Conservation (phyloP, 2,888 invertebrate species). For the Pandemis heparana region DNA sequence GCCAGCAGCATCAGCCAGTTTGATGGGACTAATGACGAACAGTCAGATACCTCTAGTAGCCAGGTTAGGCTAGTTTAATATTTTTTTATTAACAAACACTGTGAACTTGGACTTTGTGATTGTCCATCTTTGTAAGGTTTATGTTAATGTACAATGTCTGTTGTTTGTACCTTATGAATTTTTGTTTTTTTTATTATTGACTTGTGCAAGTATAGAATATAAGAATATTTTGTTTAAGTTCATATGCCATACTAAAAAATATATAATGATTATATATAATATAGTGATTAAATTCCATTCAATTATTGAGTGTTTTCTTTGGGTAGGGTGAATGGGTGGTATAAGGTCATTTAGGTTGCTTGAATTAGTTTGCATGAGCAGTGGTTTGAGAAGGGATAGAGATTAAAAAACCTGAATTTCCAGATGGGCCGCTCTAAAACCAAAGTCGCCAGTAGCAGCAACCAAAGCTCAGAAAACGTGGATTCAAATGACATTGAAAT, state of each 20-base stretch:
- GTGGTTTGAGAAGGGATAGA: slow-evolving; percentile 30
- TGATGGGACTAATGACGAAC: slow-evolving; percentile 52
- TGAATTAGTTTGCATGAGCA: slow-evolving; percentile 26
- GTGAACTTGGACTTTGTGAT: slow-evolving; percentile 1
- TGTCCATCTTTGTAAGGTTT: background rate
- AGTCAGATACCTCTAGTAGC: slow-evolving; percentile 63
- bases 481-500: slow-evolving; percentile 77
- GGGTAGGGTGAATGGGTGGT: slow-evolving; percentile 6
- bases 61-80: slow-evolving; percentile 68
- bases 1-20: slow-evolving; percentile 47
- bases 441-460: slow-evolving; percentile 72
- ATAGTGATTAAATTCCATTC: slow-evolving; percentile 46
- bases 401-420: slow-evolving; percentile 39
- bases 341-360: background rate
- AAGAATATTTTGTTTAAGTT: slow-evolving; percentile 37
- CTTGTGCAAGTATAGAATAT: slow-evolving; percentile 18
- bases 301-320: slow-evolving; percentile 51
- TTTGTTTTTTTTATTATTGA: slow-evolving; percentile 9
- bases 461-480: slow-evolving; percentile 73
- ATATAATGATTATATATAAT: background rate
- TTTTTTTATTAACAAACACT: background rate
- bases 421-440: slow-evolving; percentile 81
- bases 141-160: background rate
- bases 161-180: slow-evolving; percentile 15
- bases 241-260: slow-evolving; percentile 16